phyloP scores from a whole-genome alignment of 53 echinoderm and acorn worm species.

The Hippasteria phrygiana region DNA sequence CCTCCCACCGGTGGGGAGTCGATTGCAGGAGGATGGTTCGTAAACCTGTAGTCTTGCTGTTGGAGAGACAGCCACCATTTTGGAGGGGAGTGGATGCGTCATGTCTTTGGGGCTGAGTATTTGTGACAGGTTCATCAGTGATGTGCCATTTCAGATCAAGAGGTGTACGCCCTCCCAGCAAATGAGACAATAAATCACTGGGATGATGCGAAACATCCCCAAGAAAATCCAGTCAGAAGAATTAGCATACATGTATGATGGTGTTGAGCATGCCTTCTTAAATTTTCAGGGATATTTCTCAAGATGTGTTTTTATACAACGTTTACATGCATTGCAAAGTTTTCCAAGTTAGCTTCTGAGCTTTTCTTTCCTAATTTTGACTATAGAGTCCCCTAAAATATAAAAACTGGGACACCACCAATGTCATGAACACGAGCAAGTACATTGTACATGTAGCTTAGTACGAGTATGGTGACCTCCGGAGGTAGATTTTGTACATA shows the following conservation, averaged over 20 bases:
- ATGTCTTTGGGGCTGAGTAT: neutral
- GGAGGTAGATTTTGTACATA: too few relatives aligned
- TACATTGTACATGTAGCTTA: too few relatives aligned
- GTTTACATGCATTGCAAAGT: too few relatives aligned
- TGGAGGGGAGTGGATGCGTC: neutral
- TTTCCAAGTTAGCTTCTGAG: too few relatives aligned
- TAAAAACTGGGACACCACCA: too few relatives aligned
- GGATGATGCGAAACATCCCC: slow-evolving; percentile 4
- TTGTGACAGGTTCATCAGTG: slow-evolving; percentile 30
- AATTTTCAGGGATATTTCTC: neutral
- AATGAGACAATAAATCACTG: neutral
- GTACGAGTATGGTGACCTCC: too few relatives aligned
- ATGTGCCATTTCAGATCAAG: slow-evolving; percentile 18
- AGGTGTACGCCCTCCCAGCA: neutral
- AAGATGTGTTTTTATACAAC: too few relatives aligned
- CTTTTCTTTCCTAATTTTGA: too few relatives aligned
- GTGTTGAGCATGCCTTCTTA: neutral
- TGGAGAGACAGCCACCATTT: neutral
- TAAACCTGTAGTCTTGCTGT: neutral
- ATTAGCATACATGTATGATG: neutral
- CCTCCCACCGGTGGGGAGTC: neutral
- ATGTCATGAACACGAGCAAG: too few relatives aligned
- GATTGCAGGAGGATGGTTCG: neutral
- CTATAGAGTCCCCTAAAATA: too few relatives aligned
- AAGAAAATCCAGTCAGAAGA: neutral